Base-by-base conservation (phyloP, 2,888 invertebrate genomes). In the Bhutanitis thaidina region DNA sequence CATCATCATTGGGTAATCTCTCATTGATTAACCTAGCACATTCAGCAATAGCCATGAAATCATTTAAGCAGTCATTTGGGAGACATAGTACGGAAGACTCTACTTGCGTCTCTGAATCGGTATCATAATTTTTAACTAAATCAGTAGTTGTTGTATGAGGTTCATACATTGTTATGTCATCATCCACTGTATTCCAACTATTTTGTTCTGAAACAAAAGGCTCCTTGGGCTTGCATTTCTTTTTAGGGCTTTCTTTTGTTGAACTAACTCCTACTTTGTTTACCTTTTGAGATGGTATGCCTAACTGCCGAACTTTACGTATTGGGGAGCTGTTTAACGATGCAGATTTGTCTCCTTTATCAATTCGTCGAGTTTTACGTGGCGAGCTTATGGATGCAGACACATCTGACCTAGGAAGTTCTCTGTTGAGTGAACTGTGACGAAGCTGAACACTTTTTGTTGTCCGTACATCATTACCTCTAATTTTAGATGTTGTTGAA, bases 151-250 rank as follows among this genome's bases (percentile, higher is more conserved):
- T 86, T n/a, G 88, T 86, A 32, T 87, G 87, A 0, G 87, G 74
- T 58, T 90, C 90, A 1, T 90, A 90, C 90, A 90, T 89, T 0
- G 89, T 90, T 0, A 90, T 71, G 54, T 90, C 90, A 49, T 80
- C 84, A 32, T 89, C 89, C 12, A 80, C 86, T 12, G 66, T 41
- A 51, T 64, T 69, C 64, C 80, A 81, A 7, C 65, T 74, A 1
- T 71, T 64, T 9, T 77, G 70, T 40, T 74, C 75, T 0, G 74
- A 80, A 0, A 81, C 76, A 9, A 71, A 47, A 0, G 73, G 65
- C 38, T 67, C 69, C 52, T 86, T 88, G 13, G 68, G 53, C 41
- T 83, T 86, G 0, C 78, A 62, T 49, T 81, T 81, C 59, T 85
- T 87, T 37, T 86, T 86, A 0, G 80, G 82, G 56, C 83, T 86